A percentile compares a stretch with the other conserved stretches of the same genome.
Conservation (phyloP, 2,113 vertebrate genomes). For the Hyperopisus bebe region DNA sequence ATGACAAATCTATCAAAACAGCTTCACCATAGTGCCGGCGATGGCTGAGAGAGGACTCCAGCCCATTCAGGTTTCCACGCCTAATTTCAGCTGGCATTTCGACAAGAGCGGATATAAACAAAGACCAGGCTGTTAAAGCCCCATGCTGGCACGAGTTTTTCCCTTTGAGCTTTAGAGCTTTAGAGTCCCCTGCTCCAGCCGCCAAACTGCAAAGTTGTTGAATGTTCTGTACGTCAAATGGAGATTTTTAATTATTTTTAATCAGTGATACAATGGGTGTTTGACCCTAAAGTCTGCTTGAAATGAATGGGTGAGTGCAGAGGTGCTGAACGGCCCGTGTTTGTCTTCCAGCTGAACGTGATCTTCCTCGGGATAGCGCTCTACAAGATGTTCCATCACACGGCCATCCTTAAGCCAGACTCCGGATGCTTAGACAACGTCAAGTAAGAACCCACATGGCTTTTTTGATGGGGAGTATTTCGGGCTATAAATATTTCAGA, state of each 20-base stretch:
- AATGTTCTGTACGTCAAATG: neutral
- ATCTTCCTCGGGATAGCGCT: slow-evolving; percentile 97
- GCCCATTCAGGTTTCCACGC: neutral
- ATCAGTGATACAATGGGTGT: neutral
- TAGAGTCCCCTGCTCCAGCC: neutral
- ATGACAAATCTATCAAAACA: neutral
- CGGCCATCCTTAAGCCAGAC: slow-evolving; percentile 95
- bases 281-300: neutral
- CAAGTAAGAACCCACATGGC: slow-evolving; percentile 74
- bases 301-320: neutral
- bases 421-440: slow-evolving; percentile 98
- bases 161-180: neutral
- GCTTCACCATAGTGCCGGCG: neutral
- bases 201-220: neutral
- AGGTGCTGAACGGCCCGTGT: neutral
- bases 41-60: neutral
- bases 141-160: neutral
- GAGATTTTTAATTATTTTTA: neutral
- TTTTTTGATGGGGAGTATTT: neutral
- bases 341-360: slow-evolving; percentile 80
- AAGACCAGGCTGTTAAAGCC: neutral
- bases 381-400: slow-evolving; percentile 99
- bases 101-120: neutral
- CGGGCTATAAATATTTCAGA: neutral
- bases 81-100: slow-evolving; percentile 15